Percentiles rank a stretch among this genome's conserved stretches.
Conservation (phyloP, 2,113 vertebrate species). For the Balaeniceps rex region DNA sequence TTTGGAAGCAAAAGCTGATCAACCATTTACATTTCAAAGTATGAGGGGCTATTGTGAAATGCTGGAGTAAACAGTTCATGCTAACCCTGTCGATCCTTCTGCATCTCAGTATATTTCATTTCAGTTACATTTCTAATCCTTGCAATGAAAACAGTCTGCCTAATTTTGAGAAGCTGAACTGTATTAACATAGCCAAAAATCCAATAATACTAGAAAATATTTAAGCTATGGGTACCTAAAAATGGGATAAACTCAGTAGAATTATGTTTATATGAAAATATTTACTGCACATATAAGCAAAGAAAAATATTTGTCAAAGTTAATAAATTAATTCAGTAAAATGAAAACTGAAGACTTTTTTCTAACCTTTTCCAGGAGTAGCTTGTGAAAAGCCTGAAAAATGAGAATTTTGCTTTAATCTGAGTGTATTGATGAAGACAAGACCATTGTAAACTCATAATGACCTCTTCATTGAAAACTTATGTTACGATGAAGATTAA, state of each 20-base stretch:
- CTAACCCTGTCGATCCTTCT: background rate
- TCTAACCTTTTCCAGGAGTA: background rate
- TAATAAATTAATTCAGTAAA: background rate
- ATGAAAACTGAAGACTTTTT: background rate
- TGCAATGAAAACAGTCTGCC: background rate
- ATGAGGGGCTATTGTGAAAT: background rate
- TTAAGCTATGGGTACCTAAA: background rate
- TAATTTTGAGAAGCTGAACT: background rate
- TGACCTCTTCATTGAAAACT: background rate
- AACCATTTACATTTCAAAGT: background rate
- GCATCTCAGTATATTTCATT: background rate
- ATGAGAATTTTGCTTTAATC: background rate
- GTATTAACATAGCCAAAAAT: background rate
- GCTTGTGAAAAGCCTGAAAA: background rate
- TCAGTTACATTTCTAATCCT: background rate
- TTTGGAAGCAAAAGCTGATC: background rate
- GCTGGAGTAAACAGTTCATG: background rate
- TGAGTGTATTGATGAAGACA: background rate
- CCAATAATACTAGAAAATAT: background rate
- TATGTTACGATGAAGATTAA: fast-evolving
- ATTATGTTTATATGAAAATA: background rate
- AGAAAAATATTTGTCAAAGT: background rate
- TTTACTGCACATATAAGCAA: background rate
- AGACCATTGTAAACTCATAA: background rate
- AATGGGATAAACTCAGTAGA: background rate